phyloP scores from a whole-genome alignment of 2,113 vertebrate genomes.

The Epinephelus moara region DNA sequence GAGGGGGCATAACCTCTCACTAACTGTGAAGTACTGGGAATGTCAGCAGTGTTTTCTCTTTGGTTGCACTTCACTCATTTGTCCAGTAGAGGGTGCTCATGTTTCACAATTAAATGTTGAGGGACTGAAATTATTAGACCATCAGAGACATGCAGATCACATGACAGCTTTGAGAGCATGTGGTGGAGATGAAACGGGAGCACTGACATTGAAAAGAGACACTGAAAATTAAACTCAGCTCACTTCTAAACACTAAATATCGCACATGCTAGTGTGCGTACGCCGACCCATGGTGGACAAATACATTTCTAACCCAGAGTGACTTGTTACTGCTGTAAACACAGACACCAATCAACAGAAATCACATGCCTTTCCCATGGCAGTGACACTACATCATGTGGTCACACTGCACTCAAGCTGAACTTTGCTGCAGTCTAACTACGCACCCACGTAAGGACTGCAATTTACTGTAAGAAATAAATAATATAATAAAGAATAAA shows the following conservation, averaged over 20 bases:
- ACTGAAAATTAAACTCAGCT: background rate
- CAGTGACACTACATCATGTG: background rate
- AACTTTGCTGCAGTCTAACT: background rate
- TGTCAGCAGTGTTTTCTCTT: background rate
- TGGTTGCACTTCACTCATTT: constrained; percentile 25
- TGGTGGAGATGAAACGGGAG: background rate
- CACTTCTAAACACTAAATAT: background rate
- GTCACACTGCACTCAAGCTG: background rate
- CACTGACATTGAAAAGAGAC: background rate
- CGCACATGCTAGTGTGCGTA: background rate
- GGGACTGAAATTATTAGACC: background rate
- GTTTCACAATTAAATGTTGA: constrained; percentile 28
- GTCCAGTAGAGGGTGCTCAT: constrained; percentile 76
- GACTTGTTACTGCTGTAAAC: background rate
- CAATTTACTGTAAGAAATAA: background rate
- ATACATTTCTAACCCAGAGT: background rate
- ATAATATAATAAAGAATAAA: background rate
- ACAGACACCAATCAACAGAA: constrained; percentile 12
- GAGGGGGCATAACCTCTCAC: background rate
- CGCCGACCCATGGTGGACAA: background rate
- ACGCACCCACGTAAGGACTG: background rate
- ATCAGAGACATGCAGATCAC: accelerated
- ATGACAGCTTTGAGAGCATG: background rate
- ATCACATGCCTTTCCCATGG: constrained; percentile 4
- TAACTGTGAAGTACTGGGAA: background rate